A percentile compares a stretch with the other conserved stretches of the same genome.
phyloP scores from a whole-genome alignment of 1,140 invertebrate genomes.

The Diabrotica undecimpunctata region DNA sequence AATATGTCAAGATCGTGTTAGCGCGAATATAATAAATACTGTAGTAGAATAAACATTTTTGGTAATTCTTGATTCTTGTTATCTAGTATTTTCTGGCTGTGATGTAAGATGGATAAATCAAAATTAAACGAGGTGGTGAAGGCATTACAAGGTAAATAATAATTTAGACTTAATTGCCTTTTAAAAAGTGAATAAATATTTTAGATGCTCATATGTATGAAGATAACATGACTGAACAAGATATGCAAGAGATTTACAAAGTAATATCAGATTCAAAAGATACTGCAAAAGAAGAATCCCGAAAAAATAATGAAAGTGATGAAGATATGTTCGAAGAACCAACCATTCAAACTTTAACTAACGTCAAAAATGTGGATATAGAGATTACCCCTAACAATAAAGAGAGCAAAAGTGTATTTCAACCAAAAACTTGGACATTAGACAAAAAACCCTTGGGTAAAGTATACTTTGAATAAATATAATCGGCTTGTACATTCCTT shows the following conservation, averaged over 20 bases:
- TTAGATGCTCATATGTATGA: constrained; percentile 17
- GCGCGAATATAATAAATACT: too few species aligned
- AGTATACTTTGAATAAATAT: too few species aligned
- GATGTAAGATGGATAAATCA: too few species aligned
- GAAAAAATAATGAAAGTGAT: neutral
- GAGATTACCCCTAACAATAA: neutral
- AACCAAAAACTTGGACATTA: neutral
- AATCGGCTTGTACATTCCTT: too few species aligned
- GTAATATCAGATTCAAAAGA: constrained; percentile 1
- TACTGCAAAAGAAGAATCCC: neutral
- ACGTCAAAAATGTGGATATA: neutral
- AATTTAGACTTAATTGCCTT: too few species aligned
- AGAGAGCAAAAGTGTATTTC: neutral
- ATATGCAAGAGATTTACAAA: constrained; percentile 1
- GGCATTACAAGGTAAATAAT: too few species aligned
- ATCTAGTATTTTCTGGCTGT: too few species aligned
- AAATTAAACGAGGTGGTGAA: too few species aligned
- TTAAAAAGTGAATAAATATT: neutral
- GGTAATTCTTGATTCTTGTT: too few species aligned
- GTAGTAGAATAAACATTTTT: too few species aligned
- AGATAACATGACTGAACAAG: constrained; percentile 6
- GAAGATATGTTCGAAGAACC: neutral
- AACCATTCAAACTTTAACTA: neutral
- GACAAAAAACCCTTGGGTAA: too few species aligned
- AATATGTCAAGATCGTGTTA: too few species aligned